phyloP scores from a whole-genome alignment of 2,888 invertebrate genomes.

The Ectemnius lituratus region DNA sequence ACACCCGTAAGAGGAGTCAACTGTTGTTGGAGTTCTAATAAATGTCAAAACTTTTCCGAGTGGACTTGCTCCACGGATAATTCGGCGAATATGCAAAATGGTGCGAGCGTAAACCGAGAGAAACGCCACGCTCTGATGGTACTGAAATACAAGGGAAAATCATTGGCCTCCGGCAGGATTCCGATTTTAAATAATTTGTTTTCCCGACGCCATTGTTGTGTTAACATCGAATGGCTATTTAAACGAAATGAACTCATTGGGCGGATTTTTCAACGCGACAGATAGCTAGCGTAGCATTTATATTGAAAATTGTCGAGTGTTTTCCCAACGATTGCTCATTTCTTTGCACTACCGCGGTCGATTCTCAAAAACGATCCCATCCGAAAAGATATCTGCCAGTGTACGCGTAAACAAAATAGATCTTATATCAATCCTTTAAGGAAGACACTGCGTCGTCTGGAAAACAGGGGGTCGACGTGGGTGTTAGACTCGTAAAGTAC shows the following conservation, averaged over 20 bases:
- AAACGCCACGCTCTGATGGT: constrained; percentile 35
- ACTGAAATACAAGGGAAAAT: constrained; percentile 42
- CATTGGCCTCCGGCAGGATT: constrained; percentile 29
- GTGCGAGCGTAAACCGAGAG: constrained; percentile 11
- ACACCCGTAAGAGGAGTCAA: no score
- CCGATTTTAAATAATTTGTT: constrained; percentile 45
- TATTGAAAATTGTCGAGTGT: no score
- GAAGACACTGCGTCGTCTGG: no score
- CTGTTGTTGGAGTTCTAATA: constrained; percentile 47
- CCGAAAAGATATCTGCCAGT: no score
- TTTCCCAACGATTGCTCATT: no score
- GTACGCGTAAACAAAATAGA: no score
- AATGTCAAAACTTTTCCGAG: constrained; percentile 58
- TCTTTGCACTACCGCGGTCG: no score
- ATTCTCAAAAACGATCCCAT: no score
- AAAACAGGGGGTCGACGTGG: not conserved
- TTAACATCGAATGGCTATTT: constrained; percentile 16
- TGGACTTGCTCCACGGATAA: constrained; percentile 50
- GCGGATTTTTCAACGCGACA: not conserved
- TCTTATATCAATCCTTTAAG: no score
- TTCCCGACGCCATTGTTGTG: constrained; percentile 3
- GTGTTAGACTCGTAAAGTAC: constrained; percentile 9
- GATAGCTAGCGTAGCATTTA: no score
- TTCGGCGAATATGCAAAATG: constrained; percentile 46
- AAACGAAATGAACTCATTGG: not conserved